phyloP scores from a whole-genome alignment of 2,888 invertebrate species.

The Romanomermis culicivorax region DNA sequence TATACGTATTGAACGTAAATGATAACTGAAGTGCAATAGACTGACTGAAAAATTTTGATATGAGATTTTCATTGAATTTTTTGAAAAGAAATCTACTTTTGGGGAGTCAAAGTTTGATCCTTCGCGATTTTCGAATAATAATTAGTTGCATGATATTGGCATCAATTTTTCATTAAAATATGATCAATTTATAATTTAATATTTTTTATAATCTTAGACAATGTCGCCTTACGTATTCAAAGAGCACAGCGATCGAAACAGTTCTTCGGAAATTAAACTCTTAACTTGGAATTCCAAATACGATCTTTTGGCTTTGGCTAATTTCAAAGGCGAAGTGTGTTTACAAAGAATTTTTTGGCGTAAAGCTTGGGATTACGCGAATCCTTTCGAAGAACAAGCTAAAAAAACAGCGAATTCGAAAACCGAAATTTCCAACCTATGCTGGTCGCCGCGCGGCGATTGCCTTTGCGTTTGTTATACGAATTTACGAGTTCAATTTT shows the following conservation, averaged over 20 bases:
- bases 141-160: no score
- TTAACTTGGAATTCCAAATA: slow-evolving; percentile 8
- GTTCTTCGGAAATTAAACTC: not conserved
- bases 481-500: not conserved
- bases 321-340: slow-evolving; percentile 16
- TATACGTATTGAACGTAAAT: no score
- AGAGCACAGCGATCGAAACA: not conserved
- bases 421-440: not conserved
- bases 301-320: slow-evolving; percentile 21
- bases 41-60: no score
- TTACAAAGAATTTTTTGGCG: slow-evolving; percentile 15
- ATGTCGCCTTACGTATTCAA: not conserved
- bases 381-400: slow-evolving; percentile 16
- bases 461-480: not conserved
- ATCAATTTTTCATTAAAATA: no score
- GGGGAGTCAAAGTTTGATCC: no score
- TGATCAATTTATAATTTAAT: no score
- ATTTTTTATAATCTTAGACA: not conserved
- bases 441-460: not conserved
- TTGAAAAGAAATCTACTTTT: no score
- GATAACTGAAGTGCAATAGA: no score
- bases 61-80: no score
- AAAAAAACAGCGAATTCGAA: no score
- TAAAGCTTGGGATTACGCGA: slow-evolving; percentile 18
- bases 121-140: no score